Percentiles rank a stretch among this genome's conserved stretches.
phyloP scores from a whole-genome alignment of 1,140 invertebrate genomes.

The Nephila pilipes region DNA sequence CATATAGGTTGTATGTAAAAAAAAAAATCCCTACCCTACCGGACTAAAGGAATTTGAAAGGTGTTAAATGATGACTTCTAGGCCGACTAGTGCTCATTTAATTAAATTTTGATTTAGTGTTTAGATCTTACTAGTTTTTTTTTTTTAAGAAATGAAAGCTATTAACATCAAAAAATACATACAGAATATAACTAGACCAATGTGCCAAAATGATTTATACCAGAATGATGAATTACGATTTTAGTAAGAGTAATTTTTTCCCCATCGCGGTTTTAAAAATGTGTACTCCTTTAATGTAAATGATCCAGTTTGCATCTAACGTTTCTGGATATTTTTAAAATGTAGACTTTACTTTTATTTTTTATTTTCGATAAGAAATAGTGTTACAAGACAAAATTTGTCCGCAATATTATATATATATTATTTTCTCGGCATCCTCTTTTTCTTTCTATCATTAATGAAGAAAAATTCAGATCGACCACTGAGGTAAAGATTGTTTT shows the following conservation, averaged over 20 bases:
- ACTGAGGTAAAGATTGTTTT: too few species aligned
- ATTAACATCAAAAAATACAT: neutral
- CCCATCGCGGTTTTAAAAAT: too few species aligned
- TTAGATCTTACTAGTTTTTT: neutral
- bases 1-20: neutral
- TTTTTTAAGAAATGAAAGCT: neutral
- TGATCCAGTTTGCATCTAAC: too few species aligned
- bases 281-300: too few species aligned
- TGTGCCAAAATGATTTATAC: neutral
- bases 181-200: neutral
- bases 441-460: too few species aligned
- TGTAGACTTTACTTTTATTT: too few species aligned
- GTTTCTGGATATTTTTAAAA: too few species aligned
- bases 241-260: neutral
- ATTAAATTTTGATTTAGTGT: conserved; percentile 49
- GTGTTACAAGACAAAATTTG: too few species aligned
- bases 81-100: conserved; percentile 24
- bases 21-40: conserved; percentile 3
- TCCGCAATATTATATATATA: too few species aligned
- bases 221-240: neutral
- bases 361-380: too few species aligned
- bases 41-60: conserved; percentile 7
- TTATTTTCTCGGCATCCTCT: too few species aligned
- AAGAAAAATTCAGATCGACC: too few species aligned
- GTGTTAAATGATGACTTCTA: conserved; percentile 48